Evolutionary conservation across 2,113 vertebrate genomes (phyloP).

Genomic region (Pomatostomus ruficeps): DNA sequence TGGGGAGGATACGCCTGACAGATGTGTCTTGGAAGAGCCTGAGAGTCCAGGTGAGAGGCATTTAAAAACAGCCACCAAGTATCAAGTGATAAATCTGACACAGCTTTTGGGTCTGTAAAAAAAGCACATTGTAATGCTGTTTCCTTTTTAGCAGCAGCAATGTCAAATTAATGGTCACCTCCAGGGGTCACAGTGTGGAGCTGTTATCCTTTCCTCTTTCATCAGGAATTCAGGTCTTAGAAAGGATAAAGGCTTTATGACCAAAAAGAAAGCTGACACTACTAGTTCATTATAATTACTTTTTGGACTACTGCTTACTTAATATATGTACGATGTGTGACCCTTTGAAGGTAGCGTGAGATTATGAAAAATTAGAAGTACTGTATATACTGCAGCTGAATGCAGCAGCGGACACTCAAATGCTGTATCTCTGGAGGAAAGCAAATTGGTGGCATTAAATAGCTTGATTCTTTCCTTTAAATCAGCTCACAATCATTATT

Average conservation of each 20-base stretch:
- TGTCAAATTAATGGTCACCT: constrained; percentile 72
- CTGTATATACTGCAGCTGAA: neutral
- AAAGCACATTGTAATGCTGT: constrained; percentile 53
- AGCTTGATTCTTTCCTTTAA: constrained; percentile 37
- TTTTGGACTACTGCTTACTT: constrained; percentile 67
- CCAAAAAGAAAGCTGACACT: constrained; percentile 71
- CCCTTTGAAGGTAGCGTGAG: constrained; percentile 48
- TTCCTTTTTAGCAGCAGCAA: constrained; percentile 70
- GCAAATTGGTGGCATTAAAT: constrained; percentile 10
- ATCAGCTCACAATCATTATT: constrained; percentile 31
- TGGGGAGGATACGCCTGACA: constrained; percentile 69
- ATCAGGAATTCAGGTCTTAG: constrained; percentile 69
- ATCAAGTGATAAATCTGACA: constrained; percentile 72
- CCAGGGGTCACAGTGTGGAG: constrained; percentile 71
- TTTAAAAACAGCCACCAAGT: constrained; percentile 70
- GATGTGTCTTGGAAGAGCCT: constrained; percentile 74
- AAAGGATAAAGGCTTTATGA: constrained; percentile 70
- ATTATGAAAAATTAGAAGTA: constrained; percentile 58
- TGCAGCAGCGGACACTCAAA: neutral
- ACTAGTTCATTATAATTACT: constrained; percentile 77
- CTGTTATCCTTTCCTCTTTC: constrained; percentile 74
- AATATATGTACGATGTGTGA: constrained; percentile 57
- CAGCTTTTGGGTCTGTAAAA: constrained; percentile 61
- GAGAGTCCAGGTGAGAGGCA: constrained; percentile 80
- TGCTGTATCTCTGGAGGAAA: neutral